Base-by-base conservation (phyloP, 2,113 vertebrate species). In the Phrynocephalus versicolor region DNA sequence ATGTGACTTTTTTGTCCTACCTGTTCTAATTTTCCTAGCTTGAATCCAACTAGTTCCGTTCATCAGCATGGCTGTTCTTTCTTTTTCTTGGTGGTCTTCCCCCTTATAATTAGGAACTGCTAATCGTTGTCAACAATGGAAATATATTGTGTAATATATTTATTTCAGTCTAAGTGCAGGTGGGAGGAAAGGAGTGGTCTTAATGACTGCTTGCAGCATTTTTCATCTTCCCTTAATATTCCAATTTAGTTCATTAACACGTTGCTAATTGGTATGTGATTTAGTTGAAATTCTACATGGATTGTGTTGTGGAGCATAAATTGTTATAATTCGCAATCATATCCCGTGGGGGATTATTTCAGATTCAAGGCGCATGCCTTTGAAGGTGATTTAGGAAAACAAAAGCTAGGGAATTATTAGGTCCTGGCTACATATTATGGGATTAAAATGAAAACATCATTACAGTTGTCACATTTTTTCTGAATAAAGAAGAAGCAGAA, bases 251-350 rank as follows among this genome's bases (percentile, higher is more conserved):
- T 89, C 5, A 90, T 91, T 92, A 92, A 64, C 60, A 82, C 81
- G 83, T 89, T 93, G 84, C 55, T 90, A 93, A 89, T 89, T 88
- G 82, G 79, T 88, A 71, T 87, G 79, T 85, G 82, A 93, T 92
- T 92, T 93, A 88, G 57, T 91, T 87, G 67, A 64, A 74, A 65
- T 89, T 94, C 74, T 84, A 79, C 35, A 23, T 41, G 78, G 90
- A 75, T 88, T 76, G 30, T 67, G 51, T 84, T 86, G 15, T 27
- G 33, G 92, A 86, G 45, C 3, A 83, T 39, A 90, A 84, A 84
- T 80, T 70, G 8, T 19, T 88, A 33, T 67, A 27, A 83, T 39
- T 84, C 77, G 57, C 79, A 87, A 35, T 15, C 58, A 51, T 27
- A 25, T 39, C 75, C 21, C 12, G 39, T 23, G 27, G 21, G 67